Conservation (phyloP, 2,888 invertebrate genomes). For the Bursaphelenchus okinawaensis region DNA sequence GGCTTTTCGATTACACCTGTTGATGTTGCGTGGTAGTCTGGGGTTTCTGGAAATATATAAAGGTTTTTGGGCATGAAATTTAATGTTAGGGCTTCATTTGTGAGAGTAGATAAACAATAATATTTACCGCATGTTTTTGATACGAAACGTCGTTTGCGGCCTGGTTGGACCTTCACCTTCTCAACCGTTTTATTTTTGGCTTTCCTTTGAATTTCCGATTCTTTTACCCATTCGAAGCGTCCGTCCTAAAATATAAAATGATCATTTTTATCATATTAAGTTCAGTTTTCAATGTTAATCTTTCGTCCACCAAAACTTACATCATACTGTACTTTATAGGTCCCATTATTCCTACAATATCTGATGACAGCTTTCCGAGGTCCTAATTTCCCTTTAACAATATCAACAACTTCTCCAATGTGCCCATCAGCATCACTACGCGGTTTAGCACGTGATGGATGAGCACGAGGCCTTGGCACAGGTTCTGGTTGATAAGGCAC, state of each 20-base stretch:
- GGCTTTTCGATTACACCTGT: neutral
- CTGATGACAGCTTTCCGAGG: slow-evolving; percentile 18
- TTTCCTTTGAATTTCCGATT: slow-evolving; percentile 28
- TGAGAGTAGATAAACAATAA: too few relatives aligned
- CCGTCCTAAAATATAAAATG: slow-evolving; percentile 24
- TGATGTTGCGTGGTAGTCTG: neutral
- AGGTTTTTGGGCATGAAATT: too few relatives aligned
- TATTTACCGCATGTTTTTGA: too few relatives aligned
- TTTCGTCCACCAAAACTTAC: slow-evolving; percentile 5
- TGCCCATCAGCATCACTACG: neutral
- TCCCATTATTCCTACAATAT: slow-evolving; percentile 21
- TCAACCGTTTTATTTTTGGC: neutral
- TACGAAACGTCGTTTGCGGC: neutral
- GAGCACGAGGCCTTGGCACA: neutral
- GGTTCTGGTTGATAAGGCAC: neutral
- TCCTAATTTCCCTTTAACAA: slow-evolving; percentile 16
- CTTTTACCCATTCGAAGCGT: slow-evolving; percentile 36
- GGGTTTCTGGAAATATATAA: too few relatives aligned
- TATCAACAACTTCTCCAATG: slow-evolving; percentile 30
- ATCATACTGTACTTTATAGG: slow-evolving; percentile 35
- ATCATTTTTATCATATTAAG: too few relatives aligned
- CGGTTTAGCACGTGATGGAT: neutral
- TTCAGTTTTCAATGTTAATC: too few relatives aligned
- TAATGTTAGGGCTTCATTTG: too few relatives aligned
- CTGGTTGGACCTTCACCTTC: neutral